Evolutionary conservation across 1,140 invertebrate species (phyloP).

Genomic region (Apolygus lucorum): DNA sequence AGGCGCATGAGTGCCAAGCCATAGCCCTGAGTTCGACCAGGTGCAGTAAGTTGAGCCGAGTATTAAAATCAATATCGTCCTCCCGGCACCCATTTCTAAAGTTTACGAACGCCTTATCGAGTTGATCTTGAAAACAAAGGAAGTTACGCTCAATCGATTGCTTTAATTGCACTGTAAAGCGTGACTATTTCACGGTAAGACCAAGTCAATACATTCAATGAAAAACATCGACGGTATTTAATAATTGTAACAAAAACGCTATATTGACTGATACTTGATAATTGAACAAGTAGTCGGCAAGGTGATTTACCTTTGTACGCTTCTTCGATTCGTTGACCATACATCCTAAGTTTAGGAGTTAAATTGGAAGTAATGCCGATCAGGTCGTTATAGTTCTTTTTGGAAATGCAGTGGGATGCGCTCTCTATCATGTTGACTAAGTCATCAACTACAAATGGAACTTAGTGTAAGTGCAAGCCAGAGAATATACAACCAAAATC

Average conservation of each 20-base stretch:
- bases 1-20: constrained; percentile 51
- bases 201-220: too few relatives aligned
- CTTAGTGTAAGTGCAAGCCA: not conserved
- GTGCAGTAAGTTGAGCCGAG: constrained; percentile 74
- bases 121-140: constrained; percentile 45
- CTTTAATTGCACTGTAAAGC: too few relatives aligned
- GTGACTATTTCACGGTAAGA: too few relatives aligned
- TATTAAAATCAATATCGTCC: constrained; percentile 62
- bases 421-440: constrained; percentile 59
- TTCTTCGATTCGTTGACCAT: constrained; percentile 62
- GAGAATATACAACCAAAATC: too few relatives aligned
- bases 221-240: too few relatives aligned
- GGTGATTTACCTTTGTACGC: constrained; percentile 66
- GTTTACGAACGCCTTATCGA: constrained; percentile 65
- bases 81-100: constrained; percentile 80
- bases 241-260: too few relatives aligned
- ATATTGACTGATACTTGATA: constrained; percentile 39
- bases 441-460: constrained; percentile 45
- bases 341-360: constrained; percentile 60
- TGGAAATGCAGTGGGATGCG: constrained; percentile 55
- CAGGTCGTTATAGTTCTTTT: constrained; percentile 49
- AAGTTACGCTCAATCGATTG: too few relatives aligned
- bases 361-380: constrained; percentile 53
- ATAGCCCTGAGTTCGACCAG: constrained; percentile 79
- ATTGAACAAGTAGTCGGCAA: too few relatives aligned